phyloP scores from a whole-genome alignment of 2,888 invertebrate species.

The Phaedon cochleariae region DNA sequence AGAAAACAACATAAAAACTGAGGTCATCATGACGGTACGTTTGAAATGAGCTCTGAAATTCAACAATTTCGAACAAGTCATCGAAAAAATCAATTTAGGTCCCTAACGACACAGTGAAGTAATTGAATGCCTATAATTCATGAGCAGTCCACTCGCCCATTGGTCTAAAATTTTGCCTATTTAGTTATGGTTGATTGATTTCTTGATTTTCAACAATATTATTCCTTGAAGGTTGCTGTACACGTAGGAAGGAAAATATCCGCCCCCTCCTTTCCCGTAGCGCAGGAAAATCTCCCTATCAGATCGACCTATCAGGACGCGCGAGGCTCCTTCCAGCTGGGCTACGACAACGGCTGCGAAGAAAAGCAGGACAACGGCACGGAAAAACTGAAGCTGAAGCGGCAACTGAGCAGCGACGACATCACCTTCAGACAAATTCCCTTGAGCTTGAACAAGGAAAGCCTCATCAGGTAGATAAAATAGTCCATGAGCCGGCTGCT shows the following conservation, averaged over 20 bases:
- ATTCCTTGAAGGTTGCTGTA: constrained; percentile 56
- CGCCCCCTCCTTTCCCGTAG: constrained; percentile 64
- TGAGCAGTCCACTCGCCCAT: no score
- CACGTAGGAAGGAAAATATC: constrained; percentile 65
- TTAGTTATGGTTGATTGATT: no score
- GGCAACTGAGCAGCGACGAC: constrained; percentile 70
- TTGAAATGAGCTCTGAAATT: no score
- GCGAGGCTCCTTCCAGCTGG: constrained; percentile 73
- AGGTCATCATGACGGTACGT: no score
- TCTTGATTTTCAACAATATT: background rate
- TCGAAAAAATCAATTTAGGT: no score
- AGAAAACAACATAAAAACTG: no score
- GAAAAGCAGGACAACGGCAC: constrained; percentile 71
- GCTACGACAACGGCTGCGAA: constrained; percentile 70
- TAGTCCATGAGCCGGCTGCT: no score
- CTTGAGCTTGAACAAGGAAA: constrained; percentile 65
- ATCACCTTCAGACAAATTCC: constrained; percentile 63
- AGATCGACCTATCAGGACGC: constrained; percentile 81
- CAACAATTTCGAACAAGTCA: no score
- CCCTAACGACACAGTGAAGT: no score
- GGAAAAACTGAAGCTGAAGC: constrained; percentile 65
- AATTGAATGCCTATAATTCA: no score
- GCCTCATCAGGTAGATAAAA: constrained; percentile 63
- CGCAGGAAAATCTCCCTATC: constrained; percentile 70
- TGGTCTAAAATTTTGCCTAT: no score